phyloP scores from a whole-genome alignment of 2,113 vertebrate genomes.

The Tragulus kanchil region DNA sequence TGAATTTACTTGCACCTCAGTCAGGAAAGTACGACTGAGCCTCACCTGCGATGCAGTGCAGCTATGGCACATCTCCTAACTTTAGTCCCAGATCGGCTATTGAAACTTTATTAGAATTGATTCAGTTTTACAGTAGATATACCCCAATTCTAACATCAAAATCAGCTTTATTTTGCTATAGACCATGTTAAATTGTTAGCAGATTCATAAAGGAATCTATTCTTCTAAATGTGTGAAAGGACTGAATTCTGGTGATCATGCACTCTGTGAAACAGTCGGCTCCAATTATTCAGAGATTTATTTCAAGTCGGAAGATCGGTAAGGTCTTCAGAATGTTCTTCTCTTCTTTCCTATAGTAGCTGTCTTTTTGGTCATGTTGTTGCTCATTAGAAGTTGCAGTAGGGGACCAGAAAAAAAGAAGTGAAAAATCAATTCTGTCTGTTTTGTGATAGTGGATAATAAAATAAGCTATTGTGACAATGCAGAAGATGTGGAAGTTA shows the following conservation, averaged over 20 bases:
- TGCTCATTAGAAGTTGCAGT: constrained; percentile 25
- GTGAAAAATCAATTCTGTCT: constrained; percentile 50
- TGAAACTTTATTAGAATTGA: background rate
- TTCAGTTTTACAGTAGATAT: background rate
- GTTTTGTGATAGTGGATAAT: constrained; percentile 28
- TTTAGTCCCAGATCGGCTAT: background rate
- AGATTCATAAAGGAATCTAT: background rate
- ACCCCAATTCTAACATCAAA: constrained; percentile 4
- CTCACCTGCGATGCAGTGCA: background rate
- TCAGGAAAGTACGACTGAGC: background rate
- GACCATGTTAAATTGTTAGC: background rate
- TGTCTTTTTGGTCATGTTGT: constrained; percentile 45
- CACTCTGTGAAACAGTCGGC: background rate
- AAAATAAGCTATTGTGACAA: constrained; percentile 31
- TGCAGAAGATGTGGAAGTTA: background rate
- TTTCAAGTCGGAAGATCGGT: constrained; percentile 25
- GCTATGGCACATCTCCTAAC: background rate
- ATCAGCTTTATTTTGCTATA: background rate
- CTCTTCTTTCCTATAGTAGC: background rate
- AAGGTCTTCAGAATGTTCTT: background rate
- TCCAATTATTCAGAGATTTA: background rate
- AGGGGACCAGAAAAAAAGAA: constrained; percentile 1
- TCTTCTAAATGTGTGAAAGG: background rate
- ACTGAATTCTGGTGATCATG: background rate
- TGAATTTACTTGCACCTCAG: background rate